Evolutionary conservation across 2,113 vertebrate genomes (phyloP), one percentile per base, ranked within the genome.

Genomic region (Acinonyx jubatus): DNA sequence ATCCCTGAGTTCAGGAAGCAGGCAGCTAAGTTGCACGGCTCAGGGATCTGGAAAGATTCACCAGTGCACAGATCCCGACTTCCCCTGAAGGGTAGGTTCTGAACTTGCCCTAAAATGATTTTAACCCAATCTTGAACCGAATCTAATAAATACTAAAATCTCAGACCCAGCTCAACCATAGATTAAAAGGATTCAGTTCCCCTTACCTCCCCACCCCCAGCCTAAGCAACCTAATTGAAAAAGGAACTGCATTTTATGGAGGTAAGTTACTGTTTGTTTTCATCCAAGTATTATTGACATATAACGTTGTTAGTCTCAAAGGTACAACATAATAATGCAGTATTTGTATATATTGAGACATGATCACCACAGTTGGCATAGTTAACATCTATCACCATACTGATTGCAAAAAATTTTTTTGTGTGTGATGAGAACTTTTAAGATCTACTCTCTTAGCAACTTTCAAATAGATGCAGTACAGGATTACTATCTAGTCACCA

Each of bases 31-130:
- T 7, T 55, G 7, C 61, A 36, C 31, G 57, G 31, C 90, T 76
- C 78, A 96, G 68, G 82, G 65, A 29, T 45, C n/a, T 82, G 15
- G 66, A 23, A 65, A 25, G 19, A 25, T 88, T 82, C 23, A 25
- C 3, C 15, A 31, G 21, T 57, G 45, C 36, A 68, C 68, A 38
- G 68, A 93, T 61, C 71, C 29, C 25, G 55, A 0, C 31, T 66
- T 93, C 78, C 65, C 82, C 74, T 65, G 33, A 89, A 83, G 85
- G 33, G 25, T 25, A 82, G 61, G 52, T 50, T 83, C 85, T 83
- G 6, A 68, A 78, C 45, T 74, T 10, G 38, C 68, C 48, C 31
- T 48, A 38, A 74, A 36, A 36, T 57, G 31, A 74, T 36, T 92
- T 66, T 74, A 88, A 81, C 9, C 4, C 16, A 10, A 4, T 82